phyloP scores from a whole-genome alignment of 2,113 vertebrate species.

The Picathartes gymnocephalus region DNA sequence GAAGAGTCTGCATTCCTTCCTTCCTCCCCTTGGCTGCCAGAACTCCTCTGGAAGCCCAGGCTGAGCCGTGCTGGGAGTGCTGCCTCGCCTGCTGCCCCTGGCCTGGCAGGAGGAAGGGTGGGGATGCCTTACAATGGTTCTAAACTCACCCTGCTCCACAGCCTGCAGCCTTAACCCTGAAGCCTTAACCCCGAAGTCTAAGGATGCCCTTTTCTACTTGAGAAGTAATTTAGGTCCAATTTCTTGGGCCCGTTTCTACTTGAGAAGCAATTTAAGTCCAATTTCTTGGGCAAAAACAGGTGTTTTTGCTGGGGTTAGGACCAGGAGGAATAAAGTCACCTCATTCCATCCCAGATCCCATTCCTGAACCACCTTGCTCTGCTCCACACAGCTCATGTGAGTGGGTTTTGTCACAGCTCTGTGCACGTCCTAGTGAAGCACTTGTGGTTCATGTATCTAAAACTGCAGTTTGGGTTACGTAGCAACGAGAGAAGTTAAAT shows the following conservation, averaged over 20 bases:
- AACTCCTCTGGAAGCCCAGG: not conserved
- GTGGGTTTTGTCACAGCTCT: not conserved
- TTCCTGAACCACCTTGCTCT: not conserved
- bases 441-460: accelerated
- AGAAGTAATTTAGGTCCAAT: not conserved
- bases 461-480: accelerated
- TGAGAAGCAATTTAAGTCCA: not conserved
- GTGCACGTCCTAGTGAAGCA: not conserved
- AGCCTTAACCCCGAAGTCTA: not conserved
- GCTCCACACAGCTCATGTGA: not conserved
- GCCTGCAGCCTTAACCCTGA: not conserved
- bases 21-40: constrained; percentile 18
- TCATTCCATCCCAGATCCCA: not conserved
- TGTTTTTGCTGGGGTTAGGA: not conserved
- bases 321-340: not conserved
- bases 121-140: accelerated
- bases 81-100: not conserved
- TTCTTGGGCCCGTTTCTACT: not conserved
- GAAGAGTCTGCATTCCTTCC: constrained; percentile 46
- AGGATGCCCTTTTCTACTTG: not conserved
- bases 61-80: not conserved
- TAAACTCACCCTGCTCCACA: not conserved
- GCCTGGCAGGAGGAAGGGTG: not conserved
- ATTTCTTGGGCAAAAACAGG: accelerated
- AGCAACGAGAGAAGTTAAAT: not conserved